These are phyloP conservation scores for Nemapogon koenigi DNA, from an alignment of 2,888 invertebrate genomes.

Conservation along the genomic window DNA sequence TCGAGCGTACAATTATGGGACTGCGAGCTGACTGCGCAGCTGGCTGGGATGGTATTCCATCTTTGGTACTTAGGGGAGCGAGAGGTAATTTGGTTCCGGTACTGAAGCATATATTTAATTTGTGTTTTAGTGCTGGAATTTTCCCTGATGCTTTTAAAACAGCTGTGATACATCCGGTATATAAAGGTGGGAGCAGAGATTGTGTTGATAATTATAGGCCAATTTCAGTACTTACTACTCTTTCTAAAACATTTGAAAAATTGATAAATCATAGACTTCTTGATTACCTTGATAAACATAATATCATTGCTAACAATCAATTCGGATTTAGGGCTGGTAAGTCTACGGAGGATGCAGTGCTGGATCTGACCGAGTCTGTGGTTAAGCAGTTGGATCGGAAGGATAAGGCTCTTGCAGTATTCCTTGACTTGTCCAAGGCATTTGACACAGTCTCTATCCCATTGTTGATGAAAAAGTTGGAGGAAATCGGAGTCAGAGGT, in stretches of 20 bases:
- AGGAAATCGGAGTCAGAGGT: not conserved
- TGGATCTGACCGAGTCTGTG: conserved; percentile 1
- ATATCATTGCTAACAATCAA: conserved; percentile 7
- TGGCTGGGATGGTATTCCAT: conserved; percentile 1
- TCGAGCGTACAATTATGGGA: not conserved
- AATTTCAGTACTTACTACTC: conserved; percentile 1
- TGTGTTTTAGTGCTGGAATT: not conserved
- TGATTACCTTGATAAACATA: conserved; percentile 7
- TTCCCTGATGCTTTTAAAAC: conserved; percentile 2
- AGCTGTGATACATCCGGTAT: not conserved
- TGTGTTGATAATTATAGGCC: conserved; percentile 6
- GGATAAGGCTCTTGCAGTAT: conserved; percentile 1
- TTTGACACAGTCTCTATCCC: conserved; percentile 11
- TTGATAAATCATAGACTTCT: conserved; percentile 7
- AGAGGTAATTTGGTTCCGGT: not conserved
- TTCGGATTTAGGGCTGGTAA: conserved; percentile 8
- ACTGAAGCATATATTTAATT: conserved; percentile 1
- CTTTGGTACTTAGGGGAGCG: not conserved
- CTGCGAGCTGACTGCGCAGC: not conserved
- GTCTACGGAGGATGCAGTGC: conserved; percentile 6
- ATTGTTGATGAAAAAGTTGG: conserved; percentile 5
- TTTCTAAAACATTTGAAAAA: conserved; percentile 7
- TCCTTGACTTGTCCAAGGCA: conserved; percentile 9
- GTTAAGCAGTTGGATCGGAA: conserved; percentile 1
- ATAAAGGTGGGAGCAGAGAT: conserved; percentile 1